A percentile compares a stretch with the other conserved stretches of the same genome.
Conservation (phyloP, 2,797 vertebrate genomes). For the Threskiornis aethiopicus region DNA sequence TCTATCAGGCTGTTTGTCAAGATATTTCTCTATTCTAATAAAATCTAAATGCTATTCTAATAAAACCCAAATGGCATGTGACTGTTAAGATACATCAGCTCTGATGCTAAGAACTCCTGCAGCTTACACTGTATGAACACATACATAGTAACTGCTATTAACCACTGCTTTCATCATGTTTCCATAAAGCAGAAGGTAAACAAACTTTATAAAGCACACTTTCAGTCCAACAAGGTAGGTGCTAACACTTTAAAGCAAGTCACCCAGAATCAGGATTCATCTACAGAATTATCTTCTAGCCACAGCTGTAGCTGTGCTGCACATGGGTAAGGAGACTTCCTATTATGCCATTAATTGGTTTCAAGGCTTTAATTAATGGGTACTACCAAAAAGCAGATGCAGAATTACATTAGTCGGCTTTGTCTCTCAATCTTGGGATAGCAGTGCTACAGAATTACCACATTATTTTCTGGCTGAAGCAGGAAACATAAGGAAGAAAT, state of each 20-base stretch:
- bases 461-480: neutral
- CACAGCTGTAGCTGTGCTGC: neutral
- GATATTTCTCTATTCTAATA: neutral
- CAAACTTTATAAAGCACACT: neutral
- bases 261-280: neutral
- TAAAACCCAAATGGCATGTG: neutral
- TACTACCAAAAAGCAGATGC: neutral
- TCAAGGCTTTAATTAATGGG: neutral
- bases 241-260: neutral
- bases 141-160: neutral
- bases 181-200: neutral
- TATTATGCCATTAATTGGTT: neutral
- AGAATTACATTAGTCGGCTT: neutral
- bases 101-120: neutral
- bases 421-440: neutral
- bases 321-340: neutral
- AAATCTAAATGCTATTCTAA: neutral
- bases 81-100: neutral
- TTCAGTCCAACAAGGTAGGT: neutral
- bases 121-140: neutral
- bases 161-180: neutral
- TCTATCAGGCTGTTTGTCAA: neutral
- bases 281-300: neutral
- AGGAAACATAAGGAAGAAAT: conserved; percentile 33
- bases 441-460: neutral